Evolutionary conservation across 2,888 invertebrate genomes (phyloP).

Genomic region (Seira ritae): DNA sequence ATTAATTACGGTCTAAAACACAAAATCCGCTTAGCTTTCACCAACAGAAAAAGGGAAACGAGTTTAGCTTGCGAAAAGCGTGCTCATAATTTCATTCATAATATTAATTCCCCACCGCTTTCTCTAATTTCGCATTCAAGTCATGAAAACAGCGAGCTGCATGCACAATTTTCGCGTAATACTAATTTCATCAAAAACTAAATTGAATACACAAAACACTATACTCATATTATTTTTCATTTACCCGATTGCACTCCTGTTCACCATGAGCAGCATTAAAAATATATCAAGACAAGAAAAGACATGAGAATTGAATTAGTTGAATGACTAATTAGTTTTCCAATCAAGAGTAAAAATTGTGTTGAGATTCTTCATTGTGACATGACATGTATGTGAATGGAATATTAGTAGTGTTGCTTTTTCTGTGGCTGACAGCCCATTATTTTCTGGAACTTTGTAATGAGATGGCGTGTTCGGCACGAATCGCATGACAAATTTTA

Average conservation of each 20-base stretch:
- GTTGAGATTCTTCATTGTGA: no score
- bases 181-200: constrained; percentile 1
- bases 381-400: no score
- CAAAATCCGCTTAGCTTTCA: constrained; percentile 34
- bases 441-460: background rate
- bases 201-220: background rate
- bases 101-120: background rate
- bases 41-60: background rate
- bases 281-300: constrained; percentile 5
- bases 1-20: constrained; percentile 30
- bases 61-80: constrained; percentile 6
- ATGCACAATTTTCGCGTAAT: background rate
- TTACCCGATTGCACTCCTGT: constrained; percentile 69
- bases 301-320: constrained; percentile 8
- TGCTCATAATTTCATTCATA: constrained; percentile 14
- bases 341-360: no score
- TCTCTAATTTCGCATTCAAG: background rate
- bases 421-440: background rate
- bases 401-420: no score
- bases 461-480: background rate
- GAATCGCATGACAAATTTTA: background rate
- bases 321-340: constrained; percentile 27
- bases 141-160: background rate
- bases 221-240: constrained; percentile 15
- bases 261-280: constrained; percentile 41